Evolutionary conservation across 2,888 invertebrate genomes (phyloP).

Genomic region (Allolobophora icterica): DNA sequence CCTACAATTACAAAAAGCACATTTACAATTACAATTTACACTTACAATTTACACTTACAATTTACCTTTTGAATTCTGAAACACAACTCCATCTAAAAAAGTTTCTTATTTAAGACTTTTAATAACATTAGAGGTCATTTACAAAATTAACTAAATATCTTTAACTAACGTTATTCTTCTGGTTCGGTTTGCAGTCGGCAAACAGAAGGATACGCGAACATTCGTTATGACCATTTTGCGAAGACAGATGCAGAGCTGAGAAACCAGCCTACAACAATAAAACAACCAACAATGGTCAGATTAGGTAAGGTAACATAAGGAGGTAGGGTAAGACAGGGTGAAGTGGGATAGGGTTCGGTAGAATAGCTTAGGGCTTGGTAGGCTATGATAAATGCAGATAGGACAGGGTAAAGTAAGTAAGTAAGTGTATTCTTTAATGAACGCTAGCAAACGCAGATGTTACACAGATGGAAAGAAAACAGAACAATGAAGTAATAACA

Average conservation of each 20-base stretch:
- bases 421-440: too few relatives aligned
- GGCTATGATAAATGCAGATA: too few relatives aligned
- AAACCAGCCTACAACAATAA: conserved; percentile 30
- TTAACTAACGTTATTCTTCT: conserved; percentile 73
- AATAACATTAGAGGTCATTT: neutral
- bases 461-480: too few relatives aligned
- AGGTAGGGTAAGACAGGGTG: neutral
- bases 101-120: neutral
- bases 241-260: conserved; percentile 39
- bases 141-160: neutral
- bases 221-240: conserved; percentile 77
- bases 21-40: too few relatives aligned
- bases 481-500: too few relatives aligned
- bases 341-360: neutral
- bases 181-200: conserved; percentile 82
- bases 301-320: neutral
- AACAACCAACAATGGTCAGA: neutral
- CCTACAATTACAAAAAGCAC: too few relatives aligned
- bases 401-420: too few relatives aligned
- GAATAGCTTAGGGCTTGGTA: neutral
- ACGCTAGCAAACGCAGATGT: too few relatives aligned
- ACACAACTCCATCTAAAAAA: neutral
- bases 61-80: neutral
- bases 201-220: conserved; percentile 91
- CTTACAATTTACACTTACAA: too few relatives aligned